phyloP scores from a whole-genome alignment of 1,140 invertebrate species.

The Cydia pomonella region DNA sequence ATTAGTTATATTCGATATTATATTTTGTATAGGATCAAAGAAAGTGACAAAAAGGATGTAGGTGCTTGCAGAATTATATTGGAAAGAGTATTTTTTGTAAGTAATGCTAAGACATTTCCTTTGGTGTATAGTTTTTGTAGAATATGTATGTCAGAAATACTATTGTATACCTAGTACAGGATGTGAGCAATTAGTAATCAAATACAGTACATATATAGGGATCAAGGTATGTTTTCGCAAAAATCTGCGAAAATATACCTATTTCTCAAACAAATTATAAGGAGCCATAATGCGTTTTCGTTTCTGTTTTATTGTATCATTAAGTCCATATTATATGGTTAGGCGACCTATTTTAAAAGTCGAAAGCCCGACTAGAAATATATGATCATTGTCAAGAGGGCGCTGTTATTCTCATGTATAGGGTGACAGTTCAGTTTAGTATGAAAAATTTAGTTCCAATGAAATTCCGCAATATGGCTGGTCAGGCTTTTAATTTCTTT shows the following conservation, averaged over 20 bases:
- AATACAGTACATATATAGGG: background rate
- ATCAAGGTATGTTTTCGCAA: background rate
- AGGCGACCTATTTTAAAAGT: too few relatives aligned
- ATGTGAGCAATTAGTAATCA: background rate
- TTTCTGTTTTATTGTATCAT: too few relatives aligned
- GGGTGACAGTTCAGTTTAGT: too few relatives aligned
- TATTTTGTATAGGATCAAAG: conserved; percentile 17
- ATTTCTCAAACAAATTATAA: too few relatives aligned
- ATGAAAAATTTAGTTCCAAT: too few relatives aligned
- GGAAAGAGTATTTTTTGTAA: conserved; percentile 31
- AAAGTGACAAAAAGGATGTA: conserved; percentile 9
- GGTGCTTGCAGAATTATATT: conserved; percentile 23
- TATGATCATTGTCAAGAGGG: too few relatives aligned
- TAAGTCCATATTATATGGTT: too few relatives aligned
- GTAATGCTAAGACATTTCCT: conserved; percentile 18
- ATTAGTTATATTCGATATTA: conserved; percentile 29
- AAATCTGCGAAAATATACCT: background rate
- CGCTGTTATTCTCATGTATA: too few relatives aligned
- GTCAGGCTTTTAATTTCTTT: too few relatives aligned
- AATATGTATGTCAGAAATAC: background rate
- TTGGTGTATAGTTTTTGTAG: conserved; percentile 17
- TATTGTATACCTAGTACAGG: background rate
- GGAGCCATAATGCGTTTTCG: too few relatives aligned
- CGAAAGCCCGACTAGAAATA: too few relatives aligned
- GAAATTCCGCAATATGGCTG: too few relatives aligned